Evolutionary conservation across 2,113 vertebrate species (phyloP).

Genomic region (Carassius auratus): DNA sequence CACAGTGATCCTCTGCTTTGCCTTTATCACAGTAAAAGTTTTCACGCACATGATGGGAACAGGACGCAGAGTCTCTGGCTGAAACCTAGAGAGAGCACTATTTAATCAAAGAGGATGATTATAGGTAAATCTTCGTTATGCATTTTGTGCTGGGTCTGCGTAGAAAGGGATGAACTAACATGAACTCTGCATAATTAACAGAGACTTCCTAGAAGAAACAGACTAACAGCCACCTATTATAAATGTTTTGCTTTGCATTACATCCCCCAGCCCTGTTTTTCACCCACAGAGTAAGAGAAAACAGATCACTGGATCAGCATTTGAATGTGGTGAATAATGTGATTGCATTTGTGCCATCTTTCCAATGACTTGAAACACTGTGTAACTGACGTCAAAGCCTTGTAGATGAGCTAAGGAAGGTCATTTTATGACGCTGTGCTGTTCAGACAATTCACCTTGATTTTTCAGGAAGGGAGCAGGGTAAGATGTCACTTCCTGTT

Average conservation of each 20-base stretch:
- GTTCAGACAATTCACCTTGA: background rate
- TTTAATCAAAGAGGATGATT: slow-evolving; percentile 6
- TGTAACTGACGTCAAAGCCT: background rate
- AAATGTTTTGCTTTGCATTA: slow-evolving; percentile 71
- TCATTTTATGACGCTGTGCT: background rate
- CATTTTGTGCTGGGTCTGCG: background rate
- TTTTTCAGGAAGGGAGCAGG: background rate
- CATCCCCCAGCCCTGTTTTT: slow-evolving; percentile 61
- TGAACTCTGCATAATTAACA: slow-evolving; percentile 63
- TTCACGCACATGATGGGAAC: slow-evolving; percentile 30
- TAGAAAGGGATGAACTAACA: slow-evolving; percentile 57
- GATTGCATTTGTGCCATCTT: background rate
- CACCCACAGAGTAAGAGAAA: slow-evolving; percentile 68
- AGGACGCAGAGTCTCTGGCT: background rate
- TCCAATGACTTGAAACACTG: background rate
- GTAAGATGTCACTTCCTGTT: background rate
- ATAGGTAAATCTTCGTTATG: background rate
- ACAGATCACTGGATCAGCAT: slow-evolving; percentile 64
- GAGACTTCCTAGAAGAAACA: slow-evolving; percentile 65
- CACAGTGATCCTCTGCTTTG: background rate
- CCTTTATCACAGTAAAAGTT: slow-evolving; percentile 33
- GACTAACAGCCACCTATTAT: slow-evolving; percentile 69
- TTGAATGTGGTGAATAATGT: slow-evolving; percentile 52
- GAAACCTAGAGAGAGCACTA: background rate
- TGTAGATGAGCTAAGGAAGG: background rate